phyloP scores from a whole-genome alignment of 2,113 vertebrate genomes.

The Sinocyclocheilus grahami region DNA sequence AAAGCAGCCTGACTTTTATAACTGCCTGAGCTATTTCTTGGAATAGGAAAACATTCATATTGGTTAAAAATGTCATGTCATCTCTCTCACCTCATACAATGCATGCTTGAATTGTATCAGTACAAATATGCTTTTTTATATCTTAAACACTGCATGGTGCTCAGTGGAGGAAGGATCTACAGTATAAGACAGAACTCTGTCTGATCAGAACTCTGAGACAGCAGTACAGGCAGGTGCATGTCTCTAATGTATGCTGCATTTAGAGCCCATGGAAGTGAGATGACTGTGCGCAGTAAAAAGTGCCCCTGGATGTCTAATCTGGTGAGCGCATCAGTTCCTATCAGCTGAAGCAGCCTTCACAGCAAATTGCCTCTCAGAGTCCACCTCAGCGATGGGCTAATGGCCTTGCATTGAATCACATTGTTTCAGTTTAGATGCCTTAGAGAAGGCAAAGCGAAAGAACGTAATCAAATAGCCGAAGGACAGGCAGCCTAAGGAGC shows the following conservation, averaged over 20 bases:
- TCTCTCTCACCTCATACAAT: background rate
- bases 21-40: background rate
- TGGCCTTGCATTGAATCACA: constrained; percentile 55
- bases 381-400: constrained; percentile 56
- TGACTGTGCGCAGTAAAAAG: constrained; percentile 44
- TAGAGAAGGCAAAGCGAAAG: constrained; percentile 42
- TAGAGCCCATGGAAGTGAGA: constrained; percentile 17
- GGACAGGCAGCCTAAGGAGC: constrained; percentile 53
- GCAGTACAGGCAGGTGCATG: constrained; percentile 4
- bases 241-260: constrained; percentile 19
- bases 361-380: constrained; percentile 64
- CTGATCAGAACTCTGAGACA: background rate
- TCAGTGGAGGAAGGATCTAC: background rate
- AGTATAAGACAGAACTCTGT: background rate
- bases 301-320: constrained; percentile 65
- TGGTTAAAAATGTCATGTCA: background rate
- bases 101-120: background rate
- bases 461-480: constrained; percentile 56
- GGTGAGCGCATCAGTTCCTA: constrained; percentile 65
- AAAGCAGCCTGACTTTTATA: background rate
- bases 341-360: constrained; percentile 66
- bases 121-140: background rate
- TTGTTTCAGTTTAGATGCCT: constrained; percentile 58
- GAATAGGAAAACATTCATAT: background rate
- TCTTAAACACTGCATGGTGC: background rate